Percentiles rank a stretch among this genome's conserved stretches.
Evolutionary conservation across 2,888 invertebrate genomes (phyloP).

Genomic region (Dendrolimus pini): DNA sequence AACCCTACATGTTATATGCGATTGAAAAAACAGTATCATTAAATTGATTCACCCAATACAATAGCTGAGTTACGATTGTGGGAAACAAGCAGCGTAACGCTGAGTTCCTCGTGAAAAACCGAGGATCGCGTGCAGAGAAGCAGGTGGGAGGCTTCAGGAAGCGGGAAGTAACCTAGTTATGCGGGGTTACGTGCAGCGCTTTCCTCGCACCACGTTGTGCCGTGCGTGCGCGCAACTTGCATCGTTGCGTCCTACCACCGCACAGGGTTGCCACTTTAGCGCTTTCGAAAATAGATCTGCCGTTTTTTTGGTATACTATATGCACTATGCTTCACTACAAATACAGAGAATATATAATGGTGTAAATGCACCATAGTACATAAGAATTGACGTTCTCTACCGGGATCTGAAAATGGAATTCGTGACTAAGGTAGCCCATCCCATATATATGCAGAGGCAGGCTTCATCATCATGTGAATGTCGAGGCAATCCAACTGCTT

Average conservation of each 20-base stretch:
- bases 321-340: no score
- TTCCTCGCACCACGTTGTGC: constrained; percentile 30
- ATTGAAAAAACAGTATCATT: not conserved
- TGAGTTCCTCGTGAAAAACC: constrained; percentile 38
- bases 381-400: no score
- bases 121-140: constrained; percentile 10
- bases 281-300: no score
- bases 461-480: no score
- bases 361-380: no score
- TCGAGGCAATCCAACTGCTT: no score
- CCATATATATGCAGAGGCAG: no score
- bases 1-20: not conserved
- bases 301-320: no score
- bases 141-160: constrained; percentile 36
- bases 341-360: no score
- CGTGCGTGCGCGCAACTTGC: constrained; percentile 4
- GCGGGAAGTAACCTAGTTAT: constrained; percentile 61
- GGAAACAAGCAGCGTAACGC: constrained; percentile 19
- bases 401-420: no score
- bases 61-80: constrained; percentile 17
- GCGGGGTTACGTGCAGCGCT: constrained; percentile 50
- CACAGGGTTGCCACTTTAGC: no score
- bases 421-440: no score
- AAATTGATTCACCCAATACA: not conserved
- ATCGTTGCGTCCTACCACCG: not conserved